Evolutionary conservation across 2,797 vertebrate species (phyloP).

Genomic region (Labroides dimidiatus): DNA sequence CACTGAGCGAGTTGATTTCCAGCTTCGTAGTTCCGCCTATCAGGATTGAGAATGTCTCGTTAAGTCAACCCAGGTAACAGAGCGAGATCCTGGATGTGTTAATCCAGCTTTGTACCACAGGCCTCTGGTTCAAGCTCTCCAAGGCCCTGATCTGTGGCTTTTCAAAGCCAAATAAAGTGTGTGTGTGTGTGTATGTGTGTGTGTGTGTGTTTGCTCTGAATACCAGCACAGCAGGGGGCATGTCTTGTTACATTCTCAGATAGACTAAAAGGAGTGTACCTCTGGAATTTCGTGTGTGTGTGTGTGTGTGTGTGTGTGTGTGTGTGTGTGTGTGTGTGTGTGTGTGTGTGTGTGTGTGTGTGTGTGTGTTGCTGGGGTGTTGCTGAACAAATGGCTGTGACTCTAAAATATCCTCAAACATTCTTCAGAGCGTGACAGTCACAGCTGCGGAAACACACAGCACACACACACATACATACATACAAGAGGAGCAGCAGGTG

Average conservation of each 20-base stretch:
- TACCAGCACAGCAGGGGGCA: not conserved
- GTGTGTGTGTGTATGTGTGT: not conserved
- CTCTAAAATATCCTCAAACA: conserved; percentile 6
- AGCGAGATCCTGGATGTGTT: no score
- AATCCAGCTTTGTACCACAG: no score
- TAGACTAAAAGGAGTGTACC: not conserved
- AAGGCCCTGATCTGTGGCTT: no score
- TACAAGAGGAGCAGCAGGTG: conserved; percentile 13
- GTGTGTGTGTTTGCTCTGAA: not conserved
- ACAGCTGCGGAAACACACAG: conserved; percentile 21
- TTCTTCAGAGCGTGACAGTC: conserved; percentile 33
- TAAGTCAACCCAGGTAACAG: no score
- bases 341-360: not conserved
- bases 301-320: not conserved
- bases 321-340: conserved; percentile 6
- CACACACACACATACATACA: conserved; percentile 1
- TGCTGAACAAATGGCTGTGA: conserved; percentile 7
- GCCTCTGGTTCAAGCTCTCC: no score
- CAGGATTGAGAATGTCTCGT: no score
- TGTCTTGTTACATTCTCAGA: not conserved
- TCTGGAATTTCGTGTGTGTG: not conserved
- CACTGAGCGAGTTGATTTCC: no score
- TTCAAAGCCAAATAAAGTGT: no score
- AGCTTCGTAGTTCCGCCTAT: no score
- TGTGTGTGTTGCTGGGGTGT: not conserved